Base-by-base conservation (phyloP, 2,797 vertebrate genomes). In the Apogon hyalosoma region DNA sequence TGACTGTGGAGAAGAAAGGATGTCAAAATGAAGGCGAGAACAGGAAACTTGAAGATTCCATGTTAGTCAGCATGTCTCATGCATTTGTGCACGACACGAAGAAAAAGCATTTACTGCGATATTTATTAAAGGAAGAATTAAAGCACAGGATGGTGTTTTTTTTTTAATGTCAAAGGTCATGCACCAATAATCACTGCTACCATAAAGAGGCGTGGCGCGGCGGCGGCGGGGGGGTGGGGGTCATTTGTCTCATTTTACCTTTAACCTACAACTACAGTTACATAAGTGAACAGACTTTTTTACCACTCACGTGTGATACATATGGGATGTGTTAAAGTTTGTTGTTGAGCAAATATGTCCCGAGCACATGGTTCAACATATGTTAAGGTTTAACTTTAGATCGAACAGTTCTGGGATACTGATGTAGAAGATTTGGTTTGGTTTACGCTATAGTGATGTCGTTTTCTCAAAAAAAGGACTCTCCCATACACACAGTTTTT, bases 11-110 rank as follows among this genome's bases (percentile, higher is more conserved):
- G 50, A 69, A 24, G 21, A 82, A 79, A 48, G 80, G 82, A 69
- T 82, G 69, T 80, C 18, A 77, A 77, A 76, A 7, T 0, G 0
- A 48, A n/a, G 47, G 60, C 55, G 47, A 79, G 78, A 66, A 87
- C 80, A 90, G 91, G 91, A 93, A 92, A 85, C 33, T 5, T 75
- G 21, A 43, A n/a, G 71, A 63, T 93, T 93, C 84, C 89, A 67
- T 77, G 4, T 61, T 53, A 84, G 83, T 94, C 93, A 93, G 92
- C 92, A 91, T 33, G 65, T 72, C 66, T 75, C 24, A 1, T 36
- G 33, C 38, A 28, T n/a, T 38, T 19, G 9, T 14, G 45, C 65
- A 28, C 65, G 64, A 79, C 50, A 24, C 7, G 41, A 14, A 18
- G 13, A 19, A 38, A 10, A 16, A 5, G 4, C 1, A 6, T 18